Evolutionary conservation across 2,797 vertebrate genomes (phyloP).

Genomic region (Crenuchus spilurus): DNA sequence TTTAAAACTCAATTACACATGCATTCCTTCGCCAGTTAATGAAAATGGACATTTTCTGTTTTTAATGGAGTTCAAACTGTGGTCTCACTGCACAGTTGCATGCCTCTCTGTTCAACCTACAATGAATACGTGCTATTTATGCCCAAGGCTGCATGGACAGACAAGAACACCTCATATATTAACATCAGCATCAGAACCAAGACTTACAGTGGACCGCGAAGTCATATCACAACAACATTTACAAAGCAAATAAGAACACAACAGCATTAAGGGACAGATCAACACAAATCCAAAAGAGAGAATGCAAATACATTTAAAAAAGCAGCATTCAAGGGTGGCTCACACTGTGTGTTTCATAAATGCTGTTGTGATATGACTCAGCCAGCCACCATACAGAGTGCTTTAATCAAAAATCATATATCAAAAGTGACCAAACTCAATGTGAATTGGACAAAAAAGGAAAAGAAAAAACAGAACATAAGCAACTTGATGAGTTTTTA

Average conservation of each 20-base stretch:
- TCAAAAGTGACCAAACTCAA: not conserved
- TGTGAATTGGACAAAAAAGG: not conserved
- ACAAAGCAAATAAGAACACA: too few species aligned
- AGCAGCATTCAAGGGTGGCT: too few species aligned
- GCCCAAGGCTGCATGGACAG: slow-evolving; percentile 5
- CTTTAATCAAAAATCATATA: not conserved
- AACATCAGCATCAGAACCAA: slow-evolving; percentile 12
- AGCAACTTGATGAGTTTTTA: not conserved
- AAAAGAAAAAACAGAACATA: not conserved
- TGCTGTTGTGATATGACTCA: too few species aligned
- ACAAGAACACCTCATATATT: slow-evolving; percentile 18
- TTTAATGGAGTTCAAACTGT: not conserved
- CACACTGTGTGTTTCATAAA: too few species aligned
- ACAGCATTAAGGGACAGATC: too few species aligned
- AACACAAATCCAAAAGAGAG: too few species aligned
- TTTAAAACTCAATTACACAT: slow-evolving; percentile 51
- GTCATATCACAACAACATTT: too few species aligned
- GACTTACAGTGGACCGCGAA: too few species aligned
- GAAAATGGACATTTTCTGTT: slow-evolving; percentile 35
- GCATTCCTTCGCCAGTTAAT: slow-evolving; percentile 23
- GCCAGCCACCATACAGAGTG: too few species aligned
- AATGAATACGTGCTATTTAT: slow-evolving; percentile 28
- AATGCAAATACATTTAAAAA: too few species aligned
- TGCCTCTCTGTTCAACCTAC: slow-evolving; percentile 7
- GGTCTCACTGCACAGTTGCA: slow-evolving; percentile 8